Evolutionary conservation across 2,113 vertebrate species (phyloP).

Genomic region (Microcebus jonahi): DNA sequence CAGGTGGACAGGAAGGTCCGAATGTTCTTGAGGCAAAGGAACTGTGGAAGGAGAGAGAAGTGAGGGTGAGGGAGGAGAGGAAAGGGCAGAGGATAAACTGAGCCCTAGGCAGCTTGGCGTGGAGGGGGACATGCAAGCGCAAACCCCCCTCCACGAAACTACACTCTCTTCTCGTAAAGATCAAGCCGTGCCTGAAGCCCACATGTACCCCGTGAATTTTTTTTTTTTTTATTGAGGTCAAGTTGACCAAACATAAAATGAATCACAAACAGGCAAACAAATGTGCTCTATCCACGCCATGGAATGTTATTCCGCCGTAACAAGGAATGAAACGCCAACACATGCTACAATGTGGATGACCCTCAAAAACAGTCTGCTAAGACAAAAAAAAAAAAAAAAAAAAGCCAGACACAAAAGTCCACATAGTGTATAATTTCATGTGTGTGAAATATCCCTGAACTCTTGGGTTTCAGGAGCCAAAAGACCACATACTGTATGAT

Average conservation of each 20-base stretch:
- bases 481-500: not conserved
- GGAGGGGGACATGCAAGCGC: not conserved
- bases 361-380: not conserved
- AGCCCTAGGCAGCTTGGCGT: not conserved
- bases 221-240: not conserved
- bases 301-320: not conserved
- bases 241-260: not conserved
- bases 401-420: not conserved
- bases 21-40: conserved; percentile 97
- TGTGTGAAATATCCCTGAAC: not conserved
- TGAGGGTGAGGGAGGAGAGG: not conserved
- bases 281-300: not conserved
- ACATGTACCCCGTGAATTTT: not conserved
- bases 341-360: too few relatives aligned
- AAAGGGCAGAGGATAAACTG: not conserved
- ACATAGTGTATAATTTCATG: not conserved
- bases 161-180: not conserved
- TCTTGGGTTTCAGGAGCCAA: not conserved
- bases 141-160: not conserved
- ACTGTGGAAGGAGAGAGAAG: conserved; percentile 82
- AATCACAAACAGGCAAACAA: not conserved
- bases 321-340: not conserved
- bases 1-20: conserved; percentile 92
- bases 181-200: not conserved
- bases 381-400: not conserved